Evolutionary conservation across 2,888 invertebrate species (phyloP).

Genomic region (Drosophila mulleri): DNA sequence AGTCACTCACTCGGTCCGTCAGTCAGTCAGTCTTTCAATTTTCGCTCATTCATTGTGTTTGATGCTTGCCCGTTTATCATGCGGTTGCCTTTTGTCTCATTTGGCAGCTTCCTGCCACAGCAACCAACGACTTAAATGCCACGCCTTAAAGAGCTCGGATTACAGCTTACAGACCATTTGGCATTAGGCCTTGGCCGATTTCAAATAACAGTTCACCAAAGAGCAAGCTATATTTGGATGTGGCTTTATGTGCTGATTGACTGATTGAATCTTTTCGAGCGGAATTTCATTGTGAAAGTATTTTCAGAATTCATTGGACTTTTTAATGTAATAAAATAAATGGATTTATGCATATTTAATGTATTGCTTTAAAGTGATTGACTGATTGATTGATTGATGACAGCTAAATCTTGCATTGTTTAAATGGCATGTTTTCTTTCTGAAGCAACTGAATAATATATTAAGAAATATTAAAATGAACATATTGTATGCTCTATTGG

Average conservation of each 20-base stretch:
- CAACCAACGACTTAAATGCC: conserved; percentile 21
- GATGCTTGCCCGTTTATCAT: conserved; percentile 42
- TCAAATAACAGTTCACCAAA: neutral
- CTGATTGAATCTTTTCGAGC: neutral
- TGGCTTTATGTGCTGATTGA: neutral
- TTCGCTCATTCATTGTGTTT: conserved; percentile 41
- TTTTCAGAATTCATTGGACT: neutral
- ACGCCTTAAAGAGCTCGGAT: conserved; percentile 19
- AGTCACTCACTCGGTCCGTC: conserved; percentile 16
- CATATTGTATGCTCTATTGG: too few species aligned
- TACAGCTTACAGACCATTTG: conserved; percentile 11
- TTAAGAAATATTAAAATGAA: too few species aligned
- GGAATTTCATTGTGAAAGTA: neutral
- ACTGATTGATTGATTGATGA: neutral
- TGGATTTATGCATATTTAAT: neutral
- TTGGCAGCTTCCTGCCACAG: conserved; percentile 52
- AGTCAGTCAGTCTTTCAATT: conserved; percentile 36
- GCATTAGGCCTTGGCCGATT: neutral
- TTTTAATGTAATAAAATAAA: neutral
- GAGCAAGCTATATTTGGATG: neutral
- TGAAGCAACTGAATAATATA: too few species aligned
- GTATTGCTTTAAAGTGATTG: neutral
- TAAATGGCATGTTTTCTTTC: too few species aligned
- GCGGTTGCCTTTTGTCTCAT: conserved; percentile 56
- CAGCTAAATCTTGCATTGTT: too few species aligned